These are phyloP conservation scores for Agrochola lota DNA, from an alignment of 2,888 invertebrate species.

Conservation along the genomic window DNA sequence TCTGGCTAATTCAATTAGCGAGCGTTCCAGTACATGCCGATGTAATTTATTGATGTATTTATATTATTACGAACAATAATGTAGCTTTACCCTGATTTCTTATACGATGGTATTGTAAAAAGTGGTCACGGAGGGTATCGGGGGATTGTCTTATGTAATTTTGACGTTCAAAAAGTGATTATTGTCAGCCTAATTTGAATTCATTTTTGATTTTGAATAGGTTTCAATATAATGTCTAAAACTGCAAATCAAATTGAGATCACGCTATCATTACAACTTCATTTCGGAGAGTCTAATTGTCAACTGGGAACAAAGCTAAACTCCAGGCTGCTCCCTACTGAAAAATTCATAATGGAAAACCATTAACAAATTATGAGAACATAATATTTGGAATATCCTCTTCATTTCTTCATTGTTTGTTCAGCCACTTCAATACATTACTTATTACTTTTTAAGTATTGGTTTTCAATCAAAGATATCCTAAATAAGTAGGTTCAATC, in stretches of 20 bases:
- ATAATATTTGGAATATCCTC: background rate
- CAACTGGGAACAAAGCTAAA: background rate
- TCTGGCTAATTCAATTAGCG: constrained; percentile 52
- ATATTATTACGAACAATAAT: constrained; percentile 19
- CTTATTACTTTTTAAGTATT: too few species aligned
- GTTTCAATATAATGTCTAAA: background rate
- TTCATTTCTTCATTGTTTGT: background rate
- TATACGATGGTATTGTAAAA: background rate
- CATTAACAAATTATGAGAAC: too few species aligned
- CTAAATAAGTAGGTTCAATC: constrained; percentile 30
- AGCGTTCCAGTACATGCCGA: constrained; percentile 21
- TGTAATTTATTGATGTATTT: constrained; percentile 53
- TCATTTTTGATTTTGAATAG: background rate
- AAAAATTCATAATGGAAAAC: too few species aligned
- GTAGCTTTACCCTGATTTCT: background rate
- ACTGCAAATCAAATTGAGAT: background rate
- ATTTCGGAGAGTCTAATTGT: background rate
- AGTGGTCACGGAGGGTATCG: background rate
- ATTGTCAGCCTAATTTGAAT: background rate
- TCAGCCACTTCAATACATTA: background rate
- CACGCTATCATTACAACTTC: background rate
- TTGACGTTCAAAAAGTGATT: background rate
- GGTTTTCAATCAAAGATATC: constrained; percentile 16
- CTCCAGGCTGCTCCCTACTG: too few species aligned
- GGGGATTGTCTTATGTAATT: background rate